Evolutionary conservation across 2,888 invertebrate genomes (phyloP), one percentile per base, ranked within the genome.

Genomic region (Leptinotarsa peninsularis): DNA sequence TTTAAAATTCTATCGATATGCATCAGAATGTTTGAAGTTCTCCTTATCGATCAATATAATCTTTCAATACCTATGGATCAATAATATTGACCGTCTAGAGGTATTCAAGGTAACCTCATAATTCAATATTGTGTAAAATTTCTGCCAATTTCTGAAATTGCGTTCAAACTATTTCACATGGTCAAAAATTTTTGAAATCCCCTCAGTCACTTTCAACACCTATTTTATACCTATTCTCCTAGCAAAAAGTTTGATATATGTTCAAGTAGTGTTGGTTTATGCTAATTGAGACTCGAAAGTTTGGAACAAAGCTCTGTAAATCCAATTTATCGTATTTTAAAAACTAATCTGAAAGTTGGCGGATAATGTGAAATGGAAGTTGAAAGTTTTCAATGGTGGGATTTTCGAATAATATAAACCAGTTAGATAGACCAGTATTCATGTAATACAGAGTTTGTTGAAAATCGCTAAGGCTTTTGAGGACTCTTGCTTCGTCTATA

Each of bases 261-360:
- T 63, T 63, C 63, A 18, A 63, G 63, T 63, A 63, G 63, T 63
- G 63, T 63, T 63, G 63, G 33, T 63, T 63, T 63, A 63, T 63
- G 63, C 63, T 63, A 63, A 63, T 63, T 63, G 63, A 63, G 63
- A n/a, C 43, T 43, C 63, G n/a, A 14, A 27, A 63, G 43, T 63
- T 63, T 18, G 18, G 43, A 63, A 63, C 63, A 63, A 43, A 63
- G 63, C 63, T 63, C 13, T 43, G 63, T 43, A 63, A 63, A 63
- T 63, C 17, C 63, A 43, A 63, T 63, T 63, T 63, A 63, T 63
- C 33, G 63, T 33, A 63, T 63, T 63, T 63, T 63, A 63, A 63
- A 63, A 63, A 63, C 63, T 63, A 63, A 63, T 63, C 43, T 10
- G 63, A 63, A 43, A 63, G 63, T 63, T 63, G 21, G 58, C 58